Conservation (phyloP, 2,113 vertebrate species). For the Chamaetylas fuelleborni region DNA sequence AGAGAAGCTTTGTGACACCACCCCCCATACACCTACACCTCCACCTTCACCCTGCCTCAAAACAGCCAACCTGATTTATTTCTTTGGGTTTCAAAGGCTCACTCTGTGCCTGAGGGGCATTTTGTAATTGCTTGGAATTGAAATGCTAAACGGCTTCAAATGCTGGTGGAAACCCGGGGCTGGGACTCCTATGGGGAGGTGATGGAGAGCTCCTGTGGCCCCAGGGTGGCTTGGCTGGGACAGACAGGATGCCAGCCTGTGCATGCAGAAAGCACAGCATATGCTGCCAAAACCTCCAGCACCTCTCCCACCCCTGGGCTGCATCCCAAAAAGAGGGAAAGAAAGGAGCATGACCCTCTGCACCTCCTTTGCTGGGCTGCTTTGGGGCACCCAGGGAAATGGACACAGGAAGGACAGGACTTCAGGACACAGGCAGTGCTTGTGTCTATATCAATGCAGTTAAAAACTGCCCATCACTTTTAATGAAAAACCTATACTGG, state of each 20-base stretch:
- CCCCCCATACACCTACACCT: background rate
- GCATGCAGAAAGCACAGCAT: background rate
- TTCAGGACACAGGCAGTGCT: background rate
- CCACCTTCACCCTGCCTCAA: background rate
- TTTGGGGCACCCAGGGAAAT: background rate
- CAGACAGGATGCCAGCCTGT: background rate
- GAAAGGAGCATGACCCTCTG: background rate
- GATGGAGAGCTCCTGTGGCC: background rate
- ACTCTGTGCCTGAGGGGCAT: background rate
- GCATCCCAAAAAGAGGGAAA: background rate
- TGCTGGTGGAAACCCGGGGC: background rate
- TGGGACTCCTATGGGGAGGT: background rate
- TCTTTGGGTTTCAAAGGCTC: background rate
- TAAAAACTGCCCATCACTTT: background rate
- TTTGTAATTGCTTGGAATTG: background rate
- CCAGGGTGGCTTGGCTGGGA: background rate
- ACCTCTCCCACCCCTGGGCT: background rate
- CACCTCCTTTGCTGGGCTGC: background rate
- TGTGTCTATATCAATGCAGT: background rate
- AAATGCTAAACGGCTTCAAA: background rate
- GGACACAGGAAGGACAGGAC: background rate
- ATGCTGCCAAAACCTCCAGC: background rate
- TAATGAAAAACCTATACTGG: conserved; percentile 24
- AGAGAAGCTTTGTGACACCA: background rate
- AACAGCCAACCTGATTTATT: background rate